A percentile compares a stretch with the other conserved stretches of the same genome.
phyloP scores from a whole-genome alignment of 2,113 vertebrate genomes.

The Onychorhynchus coronatus region DNA sequence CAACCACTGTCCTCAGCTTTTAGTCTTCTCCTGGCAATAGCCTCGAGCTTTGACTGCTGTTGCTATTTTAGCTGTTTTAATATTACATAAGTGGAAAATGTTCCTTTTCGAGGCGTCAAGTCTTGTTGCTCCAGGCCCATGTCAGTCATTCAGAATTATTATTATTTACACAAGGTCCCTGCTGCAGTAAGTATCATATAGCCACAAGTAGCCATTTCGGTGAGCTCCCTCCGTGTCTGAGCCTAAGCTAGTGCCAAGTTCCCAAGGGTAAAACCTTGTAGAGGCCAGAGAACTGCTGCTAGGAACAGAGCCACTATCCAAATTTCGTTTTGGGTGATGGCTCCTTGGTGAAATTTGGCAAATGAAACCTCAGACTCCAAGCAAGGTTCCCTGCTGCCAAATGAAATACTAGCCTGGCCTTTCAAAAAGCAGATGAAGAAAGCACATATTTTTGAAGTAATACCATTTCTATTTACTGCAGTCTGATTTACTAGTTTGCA shows the following conservation, averaged over 20 bases:
- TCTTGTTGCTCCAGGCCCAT: slow-evolving; percentile 26
- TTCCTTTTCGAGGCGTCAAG: slow-evolving; percentile 18
- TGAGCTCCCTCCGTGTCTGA: not conserved
- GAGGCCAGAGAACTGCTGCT: not conserved
- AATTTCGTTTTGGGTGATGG: not conserved
- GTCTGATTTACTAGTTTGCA: not conserved
- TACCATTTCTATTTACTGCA: not conserved
- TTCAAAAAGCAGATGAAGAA: not conserved
- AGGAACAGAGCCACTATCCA: not conserved
- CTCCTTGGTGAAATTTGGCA: not conserved
- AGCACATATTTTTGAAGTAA: not conserved
- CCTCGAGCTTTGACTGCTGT: slow-evolving; percentile 16
- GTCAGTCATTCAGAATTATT: slow-evolving; percentile 51
- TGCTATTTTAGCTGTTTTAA: slow-evolving; percentile 49
- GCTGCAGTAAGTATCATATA: not conserved
- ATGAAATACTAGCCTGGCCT: not conserved
- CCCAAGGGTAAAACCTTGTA: not conserved
- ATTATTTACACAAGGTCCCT: slow-evolving; percentile 42
- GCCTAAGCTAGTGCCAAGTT: not conserved
- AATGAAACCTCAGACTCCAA: not conserved
- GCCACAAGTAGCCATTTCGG: not conserved
- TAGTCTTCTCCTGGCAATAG: not conserved
- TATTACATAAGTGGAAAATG: slow-evolving; percentile 44
- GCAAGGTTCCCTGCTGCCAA: not conserved
- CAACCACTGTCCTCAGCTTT: not conserved